A percentile compares a stretch with the other conserved stretches of the same genome.
Evolutionary conservation across 1,140 invertebrate genomes (phyloP).

Genomic region (Conus betulinus): DNA sequence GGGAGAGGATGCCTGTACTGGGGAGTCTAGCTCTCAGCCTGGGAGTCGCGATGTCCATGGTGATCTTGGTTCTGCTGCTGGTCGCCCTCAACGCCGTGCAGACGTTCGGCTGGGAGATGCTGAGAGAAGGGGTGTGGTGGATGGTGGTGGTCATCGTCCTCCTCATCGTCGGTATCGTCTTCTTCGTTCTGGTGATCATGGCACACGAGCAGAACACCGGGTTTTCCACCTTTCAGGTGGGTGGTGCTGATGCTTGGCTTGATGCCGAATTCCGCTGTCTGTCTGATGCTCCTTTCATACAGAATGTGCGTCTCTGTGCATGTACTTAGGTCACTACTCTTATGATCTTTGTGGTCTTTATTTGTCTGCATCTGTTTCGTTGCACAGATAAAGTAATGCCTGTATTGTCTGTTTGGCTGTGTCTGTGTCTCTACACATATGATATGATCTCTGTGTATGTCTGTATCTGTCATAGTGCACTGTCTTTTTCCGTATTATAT

Average conservation of each 20-base stretch:
- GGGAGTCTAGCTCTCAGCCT: conserved; percentile 80
- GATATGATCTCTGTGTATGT: too few relatives aligned
- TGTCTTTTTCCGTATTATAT: too few relatives aligned
- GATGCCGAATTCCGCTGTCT: conserved; percentile 50
- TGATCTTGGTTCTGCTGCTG: conserved; percentile 83
- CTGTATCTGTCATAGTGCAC: too few relatives aligned
- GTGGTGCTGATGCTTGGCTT: conserved; percentile 54
- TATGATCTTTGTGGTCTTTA: too few relatives aligned
- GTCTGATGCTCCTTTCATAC: conserved; percentile 39
- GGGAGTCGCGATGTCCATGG: conserved; percentile 82
- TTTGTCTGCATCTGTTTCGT: too few relatives aligned
- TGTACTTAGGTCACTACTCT: too few relatives aligned
- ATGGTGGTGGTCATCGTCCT: conserved; percentile 66
- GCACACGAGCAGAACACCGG: conserved; percentile 89
- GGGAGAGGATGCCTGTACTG: conserved; percentile 60
- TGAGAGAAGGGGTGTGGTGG: conserved; percentile 72
- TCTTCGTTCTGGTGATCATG: conserved; percentile 83
- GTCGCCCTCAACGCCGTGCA: conserved; percentile 79
- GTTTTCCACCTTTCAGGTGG: conserved; percentile 85
- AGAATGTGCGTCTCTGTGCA: conserved; percentile 36
- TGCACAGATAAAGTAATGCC: too few relatives aligned
- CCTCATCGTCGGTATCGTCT: conserved; percentile 69
- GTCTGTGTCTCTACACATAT: too few relatives aligned
- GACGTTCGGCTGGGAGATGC: conserved; percentile 64
- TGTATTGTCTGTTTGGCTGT: too few relatives aligned